Conservation (phyloP, 2,797 vertebrate genomes). For the Xiphorhynchus erythropygius region DNA sequence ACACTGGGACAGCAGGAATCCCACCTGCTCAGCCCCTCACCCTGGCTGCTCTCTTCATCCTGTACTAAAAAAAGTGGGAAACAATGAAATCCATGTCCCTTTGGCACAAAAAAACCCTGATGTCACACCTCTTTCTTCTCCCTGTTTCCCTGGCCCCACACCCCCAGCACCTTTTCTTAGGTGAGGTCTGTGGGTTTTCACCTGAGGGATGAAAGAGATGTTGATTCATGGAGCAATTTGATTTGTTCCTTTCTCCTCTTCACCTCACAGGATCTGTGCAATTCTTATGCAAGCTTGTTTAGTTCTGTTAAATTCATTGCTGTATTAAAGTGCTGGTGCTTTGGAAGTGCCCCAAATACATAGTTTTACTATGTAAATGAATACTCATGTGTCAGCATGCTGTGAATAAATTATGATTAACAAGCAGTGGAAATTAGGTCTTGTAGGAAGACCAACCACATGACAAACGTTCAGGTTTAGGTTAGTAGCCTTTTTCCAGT, state of each 20-base stretch:
- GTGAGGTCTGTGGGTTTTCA: neutral
- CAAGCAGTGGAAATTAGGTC: neutral
- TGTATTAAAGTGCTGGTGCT: neutral
- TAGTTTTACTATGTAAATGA: neutral
- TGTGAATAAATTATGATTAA: neutral
- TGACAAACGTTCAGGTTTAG: neutral
- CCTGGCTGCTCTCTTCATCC: neutral
- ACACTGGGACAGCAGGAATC: neutral
- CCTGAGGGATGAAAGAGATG: neutral
- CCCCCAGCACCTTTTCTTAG: neutral
- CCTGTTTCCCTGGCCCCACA: neutral
- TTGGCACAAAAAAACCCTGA: neutral
- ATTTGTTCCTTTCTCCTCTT: slow-evolving; percentile 12
- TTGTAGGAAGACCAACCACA: neutral
- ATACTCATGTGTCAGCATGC: accelerated
- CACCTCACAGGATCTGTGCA: neutral
- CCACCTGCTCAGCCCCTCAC: neutral
- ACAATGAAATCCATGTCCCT: neutral
- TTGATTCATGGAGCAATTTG: neutral
- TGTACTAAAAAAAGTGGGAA: neutral
- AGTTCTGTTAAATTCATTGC: neutral
- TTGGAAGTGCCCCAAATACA: neutral
- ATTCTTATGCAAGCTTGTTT: neutral
- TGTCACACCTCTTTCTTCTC: neutral
- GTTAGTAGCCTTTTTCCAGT: neutral